phyloP scores from a whole-genome alignment of 2,113 vertebrate genomes.

The Nannobrachium achirus region DNA sequence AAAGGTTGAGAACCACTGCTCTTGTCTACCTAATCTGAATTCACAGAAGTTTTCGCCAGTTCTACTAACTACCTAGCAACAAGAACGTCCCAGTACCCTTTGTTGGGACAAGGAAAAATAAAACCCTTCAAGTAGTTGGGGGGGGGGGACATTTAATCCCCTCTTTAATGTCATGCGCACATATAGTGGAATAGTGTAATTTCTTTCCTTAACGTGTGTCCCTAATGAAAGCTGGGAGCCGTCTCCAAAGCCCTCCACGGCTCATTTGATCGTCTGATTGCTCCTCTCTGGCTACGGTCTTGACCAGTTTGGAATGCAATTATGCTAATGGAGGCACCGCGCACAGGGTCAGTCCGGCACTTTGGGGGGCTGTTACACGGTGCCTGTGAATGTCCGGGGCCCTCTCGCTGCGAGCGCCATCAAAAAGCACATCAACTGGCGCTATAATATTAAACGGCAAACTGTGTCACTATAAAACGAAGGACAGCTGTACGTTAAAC shows the following conservation, averaged over 20 bases:
- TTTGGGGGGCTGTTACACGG: not conserved
- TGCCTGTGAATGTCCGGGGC: conserved; percentile 3
- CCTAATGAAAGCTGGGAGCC: conserved; percentile 26
- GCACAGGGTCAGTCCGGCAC: conserved; percentile 18
- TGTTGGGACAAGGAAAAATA: not conserved
- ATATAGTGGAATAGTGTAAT: conserved; percentile 18
- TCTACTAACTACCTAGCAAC: not conserved
- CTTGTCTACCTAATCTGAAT: no score
- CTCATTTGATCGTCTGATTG: conserved; percentile 43
- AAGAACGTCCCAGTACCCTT: not conserved
- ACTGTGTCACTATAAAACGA: no score
- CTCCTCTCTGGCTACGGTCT: conserved; percentile 27
- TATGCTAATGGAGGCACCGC: conserved; percentile 33
- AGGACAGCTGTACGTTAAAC: no score
- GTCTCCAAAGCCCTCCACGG: conserved; percentile 2
- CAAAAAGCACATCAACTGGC: no score
- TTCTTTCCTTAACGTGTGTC: not conserved
- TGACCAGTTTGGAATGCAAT: conserved; percentile 47
- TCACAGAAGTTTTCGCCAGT: no score
- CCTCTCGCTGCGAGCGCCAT: not conserved
- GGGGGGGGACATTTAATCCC: not conserved
- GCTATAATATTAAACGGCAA: no score
- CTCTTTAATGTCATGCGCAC: conserved; percentile 25
- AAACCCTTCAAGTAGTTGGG: no score
- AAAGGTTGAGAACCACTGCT: no score